Evolutionary conservation across 2,113 vertebrate species (phyloP).

Genomic region (Butorides virescens): DNA sequence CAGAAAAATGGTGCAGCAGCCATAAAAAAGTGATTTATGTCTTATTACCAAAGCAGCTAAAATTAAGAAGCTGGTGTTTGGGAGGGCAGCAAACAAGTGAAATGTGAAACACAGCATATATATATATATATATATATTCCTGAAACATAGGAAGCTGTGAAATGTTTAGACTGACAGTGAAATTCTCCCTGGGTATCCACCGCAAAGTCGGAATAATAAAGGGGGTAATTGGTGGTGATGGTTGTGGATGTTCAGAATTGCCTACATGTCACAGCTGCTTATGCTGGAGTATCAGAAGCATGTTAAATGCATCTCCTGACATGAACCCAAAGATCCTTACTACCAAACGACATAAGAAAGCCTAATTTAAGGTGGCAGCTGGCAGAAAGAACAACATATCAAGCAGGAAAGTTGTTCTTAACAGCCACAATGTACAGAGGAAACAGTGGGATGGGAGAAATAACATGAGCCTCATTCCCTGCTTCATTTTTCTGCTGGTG

Average conservation of each 20-base stretch:
- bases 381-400: constrained; percentile 1
- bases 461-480: neutral
- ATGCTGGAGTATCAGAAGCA: neutral
- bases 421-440: neutral
- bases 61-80: constrained; percentile 41
- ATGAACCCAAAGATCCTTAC: neutral
- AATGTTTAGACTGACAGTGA: constrained; percentile 46
- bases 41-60: constrained; percentile 49
- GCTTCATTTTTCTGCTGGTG: neutral
- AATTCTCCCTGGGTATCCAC: constrained; percentile 52
- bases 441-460: neutral
- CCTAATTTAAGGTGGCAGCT: constrained; percentile 29
- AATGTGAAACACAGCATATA: constrained; percentile 22
- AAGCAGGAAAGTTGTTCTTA: constrained; percentile 3
- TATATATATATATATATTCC: neutral
- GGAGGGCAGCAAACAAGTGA: constrained; percentile 46
- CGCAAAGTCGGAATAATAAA: constrained; percentile 37
- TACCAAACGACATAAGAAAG: neutral
- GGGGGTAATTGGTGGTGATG: constrained; percentile 58
- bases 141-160: constrained; percentile 49
- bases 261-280: constrained; percentile 30
- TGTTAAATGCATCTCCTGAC: constrained; percentile 33
- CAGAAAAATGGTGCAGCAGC: constrained; percentile 57
- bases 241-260: constrained; percentile 51
- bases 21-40: constrained; percentile 70